phyloP scores from a whole-genome alignment of 2,888 invertebrate species.

The Drosophila borborema region DNA sequence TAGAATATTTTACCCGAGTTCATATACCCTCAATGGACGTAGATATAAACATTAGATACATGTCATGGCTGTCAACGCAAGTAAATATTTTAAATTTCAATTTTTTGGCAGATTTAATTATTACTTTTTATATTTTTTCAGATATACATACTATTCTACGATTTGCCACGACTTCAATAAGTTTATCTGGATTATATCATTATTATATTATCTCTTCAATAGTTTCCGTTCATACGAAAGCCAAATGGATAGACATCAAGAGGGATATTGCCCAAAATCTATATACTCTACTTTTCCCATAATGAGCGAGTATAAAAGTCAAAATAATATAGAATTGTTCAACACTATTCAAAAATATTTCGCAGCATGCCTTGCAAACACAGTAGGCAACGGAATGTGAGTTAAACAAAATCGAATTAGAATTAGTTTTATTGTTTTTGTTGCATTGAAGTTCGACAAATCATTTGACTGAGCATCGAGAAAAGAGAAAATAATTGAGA shows the following conservation, averaged over 20 bases:
- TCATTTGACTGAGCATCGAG: constrained; percentile 33
- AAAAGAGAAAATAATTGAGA: constrained; percentile 25
- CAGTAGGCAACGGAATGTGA: constrained; percentile 22
- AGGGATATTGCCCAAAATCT: neutral
- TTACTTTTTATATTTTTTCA: too few relatives aligned
- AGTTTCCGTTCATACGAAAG: too few relatives aligned
- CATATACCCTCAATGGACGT: too few relatives aligned
- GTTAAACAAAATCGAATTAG: neutral
- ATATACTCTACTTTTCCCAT: neutral
- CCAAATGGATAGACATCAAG: neutral
- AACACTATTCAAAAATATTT: too few relatives aligned
- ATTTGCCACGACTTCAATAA: too few relatives aligned
- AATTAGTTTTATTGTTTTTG: constrained; percentile 3
- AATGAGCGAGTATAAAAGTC: neutral
- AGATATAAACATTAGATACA: neutral
- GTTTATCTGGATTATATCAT: too few relatives aligned
- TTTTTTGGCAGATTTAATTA: too few relatives aligned
- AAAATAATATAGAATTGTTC: neutral
- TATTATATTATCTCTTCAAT: too few relatives aligned
- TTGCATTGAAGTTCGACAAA: constrained; percentile 30
- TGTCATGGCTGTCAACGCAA: too few relatives aligned
- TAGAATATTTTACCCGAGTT: too few relatives aligned
- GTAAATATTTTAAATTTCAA: too few relatives aligned
- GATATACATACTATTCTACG: too few relatives aligned
- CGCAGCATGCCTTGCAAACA: constrained; percentile 4